These are phyloP conservation scores for Fringilla coelebs DNA, from an alignment of 2,797 vertebrate species.

Conservation along the genomic window DNA sequence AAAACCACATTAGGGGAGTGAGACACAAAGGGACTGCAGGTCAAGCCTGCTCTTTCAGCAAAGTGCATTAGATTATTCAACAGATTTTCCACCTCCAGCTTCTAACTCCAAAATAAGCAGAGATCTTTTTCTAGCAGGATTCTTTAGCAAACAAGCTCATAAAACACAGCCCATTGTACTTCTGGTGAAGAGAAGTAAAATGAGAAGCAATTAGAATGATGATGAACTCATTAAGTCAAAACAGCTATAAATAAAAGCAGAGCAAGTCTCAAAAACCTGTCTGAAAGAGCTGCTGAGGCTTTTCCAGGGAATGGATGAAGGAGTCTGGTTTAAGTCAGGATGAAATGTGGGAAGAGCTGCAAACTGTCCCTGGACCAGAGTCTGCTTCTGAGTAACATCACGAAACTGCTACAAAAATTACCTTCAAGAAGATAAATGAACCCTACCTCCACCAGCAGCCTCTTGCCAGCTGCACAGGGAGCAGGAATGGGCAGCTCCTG, in stretches of 20 bases:
- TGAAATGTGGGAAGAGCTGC: neutral
- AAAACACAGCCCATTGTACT: neutral
- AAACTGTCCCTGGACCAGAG: neutral
- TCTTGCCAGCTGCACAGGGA: neutral
- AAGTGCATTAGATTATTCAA: neutral
- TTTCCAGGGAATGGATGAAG: conserved; percentile 10
- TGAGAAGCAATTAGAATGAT: neutral
- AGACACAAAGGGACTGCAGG: neutral
- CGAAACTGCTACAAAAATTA: neutral
- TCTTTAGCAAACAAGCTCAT: neutral
- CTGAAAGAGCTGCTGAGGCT: neutral
- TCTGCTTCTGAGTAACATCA: neutral
- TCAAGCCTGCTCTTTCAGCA: neutral
- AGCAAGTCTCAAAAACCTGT: neutral
- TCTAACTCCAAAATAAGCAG: neutral
- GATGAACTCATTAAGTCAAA: neutral
- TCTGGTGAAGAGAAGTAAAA: neutral
- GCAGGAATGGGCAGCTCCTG: accelerated
- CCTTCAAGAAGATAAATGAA: neutral
- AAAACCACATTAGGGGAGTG: neutral
- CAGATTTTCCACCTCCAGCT: neutral
- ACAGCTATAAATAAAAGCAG: neutral
- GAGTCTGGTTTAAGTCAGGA: neutral
- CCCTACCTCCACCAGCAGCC: neutral
- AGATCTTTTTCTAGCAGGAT: neutral